phyloP scores from a whole-genome alignment of 2,888 invertebrate species.

The Ametastegia equiseti region DNA sequence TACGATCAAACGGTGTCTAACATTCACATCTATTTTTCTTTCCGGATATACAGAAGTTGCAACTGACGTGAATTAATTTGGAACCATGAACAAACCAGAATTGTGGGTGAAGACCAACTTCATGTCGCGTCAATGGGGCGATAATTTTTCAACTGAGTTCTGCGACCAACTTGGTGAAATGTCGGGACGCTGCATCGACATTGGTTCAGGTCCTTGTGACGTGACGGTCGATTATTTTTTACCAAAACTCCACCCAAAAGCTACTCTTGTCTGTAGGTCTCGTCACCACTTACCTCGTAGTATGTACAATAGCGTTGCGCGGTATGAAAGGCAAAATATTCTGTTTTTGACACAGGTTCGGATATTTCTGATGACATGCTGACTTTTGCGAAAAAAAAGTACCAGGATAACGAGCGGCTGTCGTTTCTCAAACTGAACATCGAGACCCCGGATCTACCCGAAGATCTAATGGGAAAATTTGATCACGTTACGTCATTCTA shows the following conservation, averaged over 20 bases:
- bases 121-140: too few species aligned
- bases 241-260: slow-evolving; percentile 80
- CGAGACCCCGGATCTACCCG: slow-evolving; percentile 76
- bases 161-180: slow-evolving; percentile 68
- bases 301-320: background rate
- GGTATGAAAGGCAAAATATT: background rate
- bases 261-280: slow-evolving; percentile 71
- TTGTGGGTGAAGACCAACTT: slow-evolving; percentile 82
- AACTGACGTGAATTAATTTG: too few species aligned
- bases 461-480: slow-evolving; percentile 77
- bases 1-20: too few species aligned
- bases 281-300: too few species aligned
- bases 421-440: slow-evolving; percentile 79
- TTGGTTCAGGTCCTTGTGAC: slow-evolving; percentile 87
- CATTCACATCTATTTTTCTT: too few species aligned
- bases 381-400: slow-evolving; percentile 80
- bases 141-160: too few species aligned
- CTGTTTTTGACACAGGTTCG: slow-evolving; percentile 76
- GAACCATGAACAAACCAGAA: slow-evolving; percentile 66
- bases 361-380: slow-evolving; percentile 87
- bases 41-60: too few species aligned
- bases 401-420: slow-evolving; percentile 77
- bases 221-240: slow-evolving; percentile 82
- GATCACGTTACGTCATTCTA: slow-evolving; percentile 88
- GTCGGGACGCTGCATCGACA: slow-evolving; percentile 77